These are phyloP conservation scores for Onychomys torridus DNA, from an alignment of 2,797 vertebrate genomes.

Conservation along the genomic window DNA sequence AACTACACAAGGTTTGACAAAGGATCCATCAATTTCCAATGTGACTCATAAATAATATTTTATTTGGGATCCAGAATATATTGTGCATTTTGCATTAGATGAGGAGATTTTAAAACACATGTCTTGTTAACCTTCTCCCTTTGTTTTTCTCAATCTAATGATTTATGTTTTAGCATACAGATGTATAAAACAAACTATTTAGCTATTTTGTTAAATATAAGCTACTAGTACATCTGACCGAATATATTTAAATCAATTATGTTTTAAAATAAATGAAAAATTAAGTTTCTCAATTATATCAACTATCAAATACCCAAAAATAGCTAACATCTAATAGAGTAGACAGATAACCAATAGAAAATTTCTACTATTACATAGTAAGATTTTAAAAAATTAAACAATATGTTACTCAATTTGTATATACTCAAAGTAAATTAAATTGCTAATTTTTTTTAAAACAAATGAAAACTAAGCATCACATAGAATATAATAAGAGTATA, in stretches of 20 bases:
- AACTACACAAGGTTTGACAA: not conserved
- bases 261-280: slow-evolving; percentile 15
- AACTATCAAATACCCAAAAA: not conserved
- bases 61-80: not conserved
- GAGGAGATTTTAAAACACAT: not conserved
- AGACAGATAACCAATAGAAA: not conserved
- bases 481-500: not conserved
- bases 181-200: not conserved
- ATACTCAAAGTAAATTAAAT: not conserved
- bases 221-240: not conserved
- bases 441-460: not conserved
- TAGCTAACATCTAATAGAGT: not conserved
- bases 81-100: not conserved
- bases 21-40: not conserved
- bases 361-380: not conserved
- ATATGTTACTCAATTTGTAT: not conserved
- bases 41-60: not conserved
- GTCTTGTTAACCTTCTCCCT: not conserved
- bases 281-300: not conserved
- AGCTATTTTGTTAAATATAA: not conserved
- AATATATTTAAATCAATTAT: not conserved
- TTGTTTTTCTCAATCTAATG: not conserved
- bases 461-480: not conserved
- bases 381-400: slow-evolving; percentile 54
- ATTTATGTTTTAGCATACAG: not conserved